Percentiles rank a stretch among this genome's conserved stretches.
Evolutionary conservation across 2,113 vertebrate genomes (phyloP).

Genomic region (Pongo pygmaeus): DNA sequence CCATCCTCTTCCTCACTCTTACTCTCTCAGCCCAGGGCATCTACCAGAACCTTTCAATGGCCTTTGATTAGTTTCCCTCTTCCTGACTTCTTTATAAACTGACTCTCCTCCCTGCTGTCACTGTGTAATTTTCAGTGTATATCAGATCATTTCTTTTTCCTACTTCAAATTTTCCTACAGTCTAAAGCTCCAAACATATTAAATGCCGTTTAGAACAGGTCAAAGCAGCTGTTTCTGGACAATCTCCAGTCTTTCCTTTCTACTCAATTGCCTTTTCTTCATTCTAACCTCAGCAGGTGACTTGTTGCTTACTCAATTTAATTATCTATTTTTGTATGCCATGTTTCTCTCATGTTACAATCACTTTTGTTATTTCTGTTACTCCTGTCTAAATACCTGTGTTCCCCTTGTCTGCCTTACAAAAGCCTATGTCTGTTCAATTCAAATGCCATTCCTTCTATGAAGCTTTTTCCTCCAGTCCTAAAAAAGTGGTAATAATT

Average conservation of each 20-base stretch:
- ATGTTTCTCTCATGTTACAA: neutral
- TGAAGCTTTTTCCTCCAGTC: neutral
- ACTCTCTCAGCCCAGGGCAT: neutral
- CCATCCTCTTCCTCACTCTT: neutral
- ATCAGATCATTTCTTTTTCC: neutral
- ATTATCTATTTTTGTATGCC: neutral
- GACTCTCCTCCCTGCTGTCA: neutral
- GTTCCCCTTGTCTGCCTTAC: neutral
- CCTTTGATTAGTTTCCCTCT: neutral
- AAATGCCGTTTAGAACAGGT: neutral
- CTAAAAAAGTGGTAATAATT: neutral
- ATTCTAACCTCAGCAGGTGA: neutral
- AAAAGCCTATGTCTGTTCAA: neutral
- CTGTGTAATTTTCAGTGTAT: neutral
- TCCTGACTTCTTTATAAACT: neutral
- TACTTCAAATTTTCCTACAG: neutral
- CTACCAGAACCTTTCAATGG: neutral
- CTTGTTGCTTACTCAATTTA: neutral
- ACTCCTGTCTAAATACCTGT: neutral
- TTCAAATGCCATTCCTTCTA: neutral
- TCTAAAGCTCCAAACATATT: neutral
- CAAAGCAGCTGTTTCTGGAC: neutral
- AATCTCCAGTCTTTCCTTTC: neutral
- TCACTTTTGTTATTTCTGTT: neutral
- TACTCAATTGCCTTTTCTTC: neutral